Evolutionary conservation across 2,797 vertebrate genomes (phyloP), one percentile per base, ranked within the genome.

Genomic region (Arrhamphus sclerolepis): DNA sequence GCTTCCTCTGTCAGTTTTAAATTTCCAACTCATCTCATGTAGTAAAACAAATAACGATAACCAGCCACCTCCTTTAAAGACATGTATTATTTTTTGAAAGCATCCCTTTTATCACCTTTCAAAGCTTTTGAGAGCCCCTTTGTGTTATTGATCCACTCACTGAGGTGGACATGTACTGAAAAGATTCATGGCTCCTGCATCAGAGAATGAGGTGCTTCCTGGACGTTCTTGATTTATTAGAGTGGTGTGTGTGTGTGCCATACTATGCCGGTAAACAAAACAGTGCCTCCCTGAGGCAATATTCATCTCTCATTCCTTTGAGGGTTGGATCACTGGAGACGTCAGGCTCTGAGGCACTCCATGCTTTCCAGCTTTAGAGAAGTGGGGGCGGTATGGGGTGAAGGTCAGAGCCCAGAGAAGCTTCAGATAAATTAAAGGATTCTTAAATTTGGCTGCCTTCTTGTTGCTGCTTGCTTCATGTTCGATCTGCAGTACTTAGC

Each of bases 171-270:
- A 66, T 67, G 66, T 62, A 31, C 66, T 81, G 62, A 87, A 62
- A 64, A 46, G 81, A 86, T 89, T 83, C 59, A 78, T 65, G 42
- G 66, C 52, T 69, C 31, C 46, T 66, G 58, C 65, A 74, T 55
- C 50, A 64, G 56, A 58, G 60, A 56, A 47, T 40, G 48, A 74
- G 66, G 24, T 24, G 42, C 61, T 87, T 87, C 80, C 69, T 64
- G 76, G 66, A 79, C 1, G 73, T 69, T 83, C 79, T 89, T 91
- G 84, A 87, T 73, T 89, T 84, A 81, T 68, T 46, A 24, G 11
- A 19, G 56, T 4, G 16, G 49, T 18, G 34, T 53, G 18, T 39
- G 43, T 62, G 22, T 66, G 44, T 65, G 42, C 9, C 17, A 67
- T 20, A 39, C 40, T 18, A 59, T 60, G 50, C 29, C 40, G 49